A percentile compares a stretch with the other conserved stretches of the same genome.
Conservation (phyloP, 2,888 invertebrate species). For the Epinotia brunnichana region DNA sequence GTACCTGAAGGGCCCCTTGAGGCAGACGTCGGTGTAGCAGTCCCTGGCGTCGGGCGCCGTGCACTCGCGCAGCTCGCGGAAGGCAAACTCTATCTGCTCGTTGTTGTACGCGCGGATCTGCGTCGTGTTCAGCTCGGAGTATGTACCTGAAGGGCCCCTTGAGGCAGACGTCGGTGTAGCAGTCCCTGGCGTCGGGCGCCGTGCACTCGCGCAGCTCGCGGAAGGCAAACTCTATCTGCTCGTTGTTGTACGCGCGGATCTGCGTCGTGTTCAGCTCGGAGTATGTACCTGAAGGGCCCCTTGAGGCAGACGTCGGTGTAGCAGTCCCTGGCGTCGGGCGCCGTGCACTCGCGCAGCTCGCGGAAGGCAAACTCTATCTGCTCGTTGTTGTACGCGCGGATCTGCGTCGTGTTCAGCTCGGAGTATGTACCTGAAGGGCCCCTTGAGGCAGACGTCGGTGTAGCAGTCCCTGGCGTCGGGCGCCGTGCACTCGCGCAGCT, state of each 20-base stretch:
- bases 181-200: slow-evolving; percentile 66
- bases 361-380: slow-evolving; percentile 66
- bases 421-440: neutral
- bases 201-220: slow-evolving; percentile 62
- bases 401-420: slow-evolving; percentile 57
- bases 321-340: slow-evolving; percentile 71
- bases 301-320: slow-evolving; percentile 77
- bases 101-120: slow-evolving; percentile 72
- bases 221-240: slow-evolving; percentile 68
- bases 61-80: slow-evolving; percentile 59
- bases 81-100: slow-evolving; percentile 69
- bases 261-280: slow-evolving; percentile 54
- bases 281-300: slow-evolving; percentile 86
- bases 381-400: slow-evolving; percentile 70
- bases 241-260: slow-evolving; percentile 70
- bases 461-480: too few relatives aligned
- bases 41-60: slow-evolving; percentile 61
- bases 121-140: slow-evolving; percentile 47
- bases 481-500: slow-evolving; percentile 59
- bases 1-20: slow-evolving; percentile 89
- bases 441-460: too few relatives aligned
- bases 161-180: slow-evolving; percentile 74
- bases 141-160: slow-evolving; percentile 87
- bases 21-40: slow-evolving; percentile 66
- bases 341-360: slow-evolving; percentile 61